These are phyloP conservation scores for Deilephila porcellus DNA, from an alignment of 2,888 invertebrate species.

Conservation along the genomic window DNA sequence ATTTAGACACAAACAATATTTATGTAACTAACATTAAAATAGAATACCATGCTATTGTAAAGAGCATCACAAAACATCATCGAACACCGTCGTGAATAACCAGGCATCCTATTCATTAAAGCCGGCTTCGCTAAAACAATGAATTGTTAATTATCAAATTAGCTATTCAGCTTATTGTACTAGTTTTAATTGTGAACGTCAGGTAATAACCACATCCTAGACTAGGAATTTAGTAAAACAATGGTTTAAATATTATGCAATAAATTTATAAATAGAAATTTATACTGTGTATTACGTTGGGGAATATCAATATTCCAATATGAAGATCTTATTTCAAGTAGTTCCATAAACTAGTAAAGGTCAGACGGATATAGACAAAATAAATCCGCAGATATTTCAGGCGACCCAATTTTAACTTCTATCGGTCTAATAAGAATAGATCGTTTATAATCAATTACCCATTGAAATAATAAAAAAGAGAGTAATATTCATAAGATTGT, in stretches of 20 bases:
- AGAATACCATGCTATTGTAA: neutral
- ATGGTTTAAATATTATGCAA: neutral
- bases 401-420: neutral
- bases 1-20: no score
- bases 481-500: no score
- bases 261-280: neutral
- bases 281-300: no score
- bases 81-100: neutral
- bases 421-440: neutral
- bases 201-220: constrained; percentile 17
- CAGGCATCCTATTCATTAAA: neutral
- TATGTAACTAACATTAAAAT: neutral
- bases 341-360: neutral
- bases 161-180: constrained; percentile 11
- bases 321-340: neutral
- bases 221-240: neutral
- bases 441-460: no score
- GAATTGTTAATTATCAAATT: constrained; percentile 21
- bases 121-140: constrained; percentile 4
- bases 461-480: no score
- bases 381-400: neutral
- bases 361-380: neutral
- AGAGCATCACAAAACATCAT: constrained; percentile 2
- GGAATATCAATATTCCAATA: no score
- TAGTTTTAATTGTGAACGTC: constrained; percentile 6